Evolutionary conservation across 1,140 invertebrate genomes (phyloP).

Genomic region (Caenorhabditis briggsae): DNA sequence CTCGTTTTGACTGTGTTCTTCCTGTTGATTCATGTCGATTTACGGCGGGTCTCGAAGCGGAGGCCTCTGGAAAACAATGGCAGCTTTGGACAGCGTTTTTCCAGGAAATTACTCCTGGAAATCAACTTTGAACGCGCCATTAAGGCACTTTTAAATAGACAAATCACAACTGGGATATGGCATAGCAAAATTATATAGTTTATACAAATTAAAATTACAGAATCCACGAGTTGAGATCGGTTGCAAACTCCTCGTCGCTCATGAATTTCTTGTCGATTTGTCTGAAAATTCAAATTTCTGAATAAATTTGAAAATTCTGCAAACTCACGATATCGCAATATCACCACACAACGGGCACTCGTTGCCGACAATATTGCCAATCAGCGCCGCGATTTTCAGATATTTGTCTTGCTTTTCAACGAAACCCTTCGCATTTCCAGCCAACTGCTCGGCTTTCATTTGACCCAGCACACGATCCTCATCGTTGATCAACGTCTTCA

Average conservation of each 20-base stretch:
- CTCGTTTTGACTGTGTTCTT: no score
- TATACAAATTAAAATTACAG: background rate
- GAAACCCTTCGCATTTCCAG: constrained; percentile 17
- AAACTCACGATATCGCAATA: constrained; percentile 58
- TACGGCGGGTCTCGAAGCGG: no score
- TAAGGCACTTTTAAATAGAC: no score
- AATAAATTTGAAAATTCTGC: background rate
- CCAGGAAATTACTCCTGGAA: no score
- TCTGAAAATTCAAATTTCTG: constrained; percentile 10
- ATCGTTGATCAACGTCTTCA: background rate
- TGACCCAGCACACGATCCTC: constrained; percentile 14
- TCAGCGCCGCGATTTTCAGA: constrained; percentile 27
- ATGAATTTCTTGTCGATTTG: constrained; percentile 59
- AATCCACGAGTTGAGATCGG: constrained; percentile 54
- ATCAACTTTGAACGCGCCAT: no score
- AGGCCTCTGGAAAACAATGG: no score
- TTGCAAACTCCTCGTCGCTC: constrained; percentile 49
- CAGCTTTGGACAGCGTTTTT: no score
- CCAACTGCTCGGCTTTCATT: constrained; percentile 44
- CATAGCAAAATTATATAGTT: background rate
- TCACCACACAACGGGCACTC: constrained; percentile 59
- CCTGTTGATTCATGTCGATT: no score
- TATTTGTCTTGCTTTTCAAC: constrained; percentile 44
- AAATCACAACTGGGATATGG: no score
- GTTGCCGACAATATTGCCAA: constrained; percentile 20